Percentiles rank a stretch among this genome's conserved stretches.
phyloP scores from a whole-genome alignment of 1,140 invertebrate species.

The Ostrea denselamellosa region DNA sequence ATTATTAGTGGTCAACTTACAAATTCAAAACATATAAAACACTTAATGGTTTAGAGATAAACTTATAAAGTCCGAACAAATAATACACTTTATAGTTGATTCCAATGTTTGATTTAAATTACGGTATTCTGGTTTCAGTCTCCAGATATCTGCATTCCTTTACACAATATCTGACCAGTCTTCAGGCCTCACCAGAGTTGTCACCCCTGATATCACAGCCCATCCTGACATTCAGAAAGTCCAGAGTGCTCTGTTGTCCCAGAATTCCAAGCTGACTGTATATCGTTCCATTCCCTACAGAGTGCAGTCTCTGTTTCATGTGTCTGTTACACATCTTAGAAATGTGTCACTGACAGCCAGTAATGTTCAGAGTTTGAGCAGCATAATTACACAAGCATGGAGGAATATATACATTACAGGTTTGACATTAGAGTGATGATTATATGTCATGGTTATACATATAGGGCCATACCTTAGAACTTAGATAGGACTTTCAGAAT shows the following conservation, averaged over 20 bases:
- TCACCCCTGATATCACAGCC: slow-evolving; percentile 42
- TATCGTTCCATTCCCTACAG: slow-evolving; percentile 15
- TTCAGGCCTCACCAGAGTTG: not conserved
- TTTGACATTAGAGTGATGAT: not conserved
- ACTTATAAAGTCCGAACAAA: not conserved
- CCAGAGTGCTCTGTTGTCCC: not conserved
- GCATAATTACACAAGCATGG: not conserved
- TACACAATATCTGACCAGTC: slow-evolving; percentile 25
- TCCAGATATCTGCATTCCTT: slow-evolving; percentile 20
- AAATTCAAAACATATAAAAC: too few relatives aligned
- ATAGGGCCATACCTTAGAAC: too few relatives aligned
- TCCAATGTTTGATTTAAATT: too few relatives aligned
- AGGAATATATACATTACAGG: not conserved
- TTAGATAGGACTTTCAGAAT: not conserved
- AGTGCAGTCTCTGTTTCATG: not conserved
- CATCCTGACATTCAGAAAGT: slow-evolving; percentile 18
- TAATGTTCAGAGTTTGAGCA: not conserved
- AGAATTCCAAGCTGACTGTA: not conserved
- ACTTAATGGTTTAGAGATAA: too few relatives aligned
- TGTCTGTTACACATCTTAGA: not conserved
- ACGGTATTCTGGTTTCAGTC: not conserved
- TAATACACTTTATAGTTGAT: not conserved
- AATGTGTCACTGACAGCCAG: not conserved
- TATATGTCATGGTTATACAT: too few relatives aligned
- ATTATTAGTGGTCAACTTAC: too few relatives aligned